Base-by-base conservation (phyloP, 2,888 invertebrate species). In the Sarcophaga subvicina region DNA sequence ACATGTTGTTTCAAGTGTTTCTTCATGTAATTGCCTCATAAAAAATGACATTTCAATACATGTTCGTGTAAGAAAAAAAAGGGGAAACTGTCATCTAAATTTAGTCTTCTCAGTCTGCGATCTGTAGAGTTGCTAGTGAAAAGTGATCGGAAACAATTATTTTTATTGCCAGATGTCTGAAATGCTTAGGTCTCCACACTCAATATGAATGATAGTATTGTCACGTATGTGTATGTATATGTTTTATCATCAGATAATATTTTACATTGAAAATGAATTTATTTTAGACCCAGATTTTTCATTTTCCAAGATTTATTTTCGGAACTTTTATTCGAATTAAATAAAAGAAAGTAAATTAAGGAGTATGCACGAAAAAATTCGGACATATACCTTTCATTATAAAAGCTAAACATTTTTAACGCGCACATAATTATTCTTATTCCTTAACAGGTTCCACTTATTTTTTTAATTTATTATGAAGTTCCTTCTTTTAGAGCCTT, bases 1-100 rank as follows among this genome's bases (percentile, higher is more conserved):
- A 22, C 76, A 85, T 85, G 70, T 76, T 80, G 60, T 54, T 72
- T 85, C 84, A 85, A 85, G 84, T 85, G 84, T 80, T 75, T 47
- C 66, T 80, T 80, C 80, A 66, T 76, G 80, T 87, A 84, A 87
- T 84, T 84, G 81, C 70, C 79, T 59, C 87, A 87, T 87, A 87
- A 87, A 87, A 87, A 81, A 77, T 79, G 60, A 82, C 87, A 87
- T 84, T 71, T 79, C 79, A 76, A 82, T 87, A 54, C 71, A 45
- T 79, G 81, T 69, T 70, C 54, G 14, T 62, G 14, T 0, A 54
- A 47, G 27, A 71, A 79, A 69, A 64, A 25, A 69, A 64, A 22
- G 84, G 87, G 60, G 67, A 60, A 80, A 66, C 47, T 22, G 8
- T 37, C 37, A 25, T 85, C 76, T 80, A 77, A 47, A 67, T 85